These are phyloP conservation scores for Harpalus rufipes DNA, from an alignment of 2,888 invertebrate genomes.

Conservation along the genomic window DNA sequence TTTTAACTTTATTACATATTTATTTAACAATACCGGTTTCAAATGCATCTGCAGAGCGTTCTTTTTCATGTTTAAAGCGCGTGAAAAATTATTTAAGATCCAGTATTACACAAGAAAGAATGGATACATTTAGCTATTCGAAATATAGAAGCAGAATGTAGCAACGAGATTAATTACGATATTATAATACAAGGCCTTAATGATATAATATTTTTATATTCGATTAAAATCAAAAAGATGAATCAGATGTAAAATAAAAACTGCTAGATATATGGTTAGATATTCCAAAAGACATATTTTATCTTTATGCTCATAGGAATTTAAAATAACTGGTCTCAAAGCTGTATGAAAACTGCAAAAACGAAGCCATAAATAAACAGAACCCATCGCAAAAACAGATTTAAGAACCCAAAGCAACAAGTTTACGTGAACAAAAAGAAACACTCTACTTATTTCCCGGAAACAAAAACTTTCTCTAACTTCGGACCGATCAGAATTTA, in stretches of 20 bases:
- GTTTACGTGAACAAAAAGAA: conserved; percentile 46
- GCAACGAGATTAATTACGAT: no score
- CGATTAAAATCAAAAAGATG: not conserved
- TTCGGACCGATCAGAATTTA: conserved; percentile 41
- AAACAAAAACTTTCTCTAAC: conserved; percentile 35
- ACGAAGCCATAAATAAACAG: conserved; percentile 31
- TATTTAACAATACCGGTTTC: no score
- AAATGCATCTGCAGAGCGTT: no score
- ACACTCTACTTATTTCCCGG: conserved; percentile 27
- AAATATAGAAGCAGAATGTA: no score
- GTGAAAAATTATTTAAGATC: no score
- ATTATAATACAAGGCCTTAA: no score
- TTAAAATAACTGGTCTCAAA: conserved; percentile 12
- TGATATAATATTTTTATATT: not conserved
- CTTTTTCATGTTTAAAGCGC: no score
- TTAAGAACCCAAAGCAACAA: conserved; percentile 47
- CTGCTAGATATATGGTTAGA: not conserved
- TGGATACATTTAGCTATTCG: no score
- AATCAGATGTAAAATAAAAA: not conserved
- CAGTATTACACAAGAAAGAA: no score
- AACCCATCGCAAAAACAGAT: conserved; percentile 47
- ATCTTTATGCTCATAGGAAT: conserved; percentile 25
- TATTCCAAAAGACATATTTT: conserved; percentile 23
- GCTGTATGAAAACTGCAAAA: conserved; percentile 27
- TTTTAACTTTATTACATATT: no score